Percentiles rank a stretch among this genome's conserved stretches.
Conservation (phyloP, 2,113 vertebrate genomes). For the Anguilla rostrata region DNA sequence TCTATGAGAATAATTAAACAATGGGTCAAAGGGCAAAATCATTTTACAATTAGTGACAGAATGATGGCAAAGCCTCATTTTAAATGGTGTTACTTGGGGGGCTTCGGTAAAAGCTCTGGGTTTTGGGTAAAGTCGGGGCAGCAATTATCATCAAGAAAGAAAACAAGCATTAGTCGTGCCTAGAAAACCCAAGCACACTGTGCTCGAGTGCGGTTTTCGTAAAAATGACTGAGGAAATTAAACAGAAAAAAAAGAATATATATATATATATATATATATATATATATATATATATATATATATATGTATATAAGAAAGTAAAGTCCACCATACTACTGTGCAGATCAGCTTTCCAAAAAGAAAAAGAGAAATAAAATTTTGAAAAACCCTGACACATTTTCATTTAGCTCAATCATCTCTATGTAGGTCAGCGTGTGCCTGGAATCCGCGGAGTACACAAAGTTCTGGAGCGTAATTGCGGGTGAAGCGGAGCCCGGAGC, state of each 20-base stretch:
- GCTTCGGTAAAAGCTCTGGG: not conserved
- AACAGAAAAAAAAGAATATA: not conserved
- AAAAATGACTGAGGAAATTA: not conserved
- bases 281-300: not conserved
- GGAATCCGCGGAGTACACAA: constrained; percentile 37
- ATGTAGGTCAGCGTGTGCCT: constrained; percentile 58
- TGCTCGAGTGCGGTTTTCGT: not conserved
- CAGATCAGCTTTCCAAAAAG: constrained; percentile 24
- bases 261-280: not conserved
- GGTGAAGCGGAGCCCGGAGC: constrained; percentile 14
- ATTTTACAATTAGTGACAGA: not conserved
- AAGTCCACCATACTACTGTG: constrained; percentile 14
- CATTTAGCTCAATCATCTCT: constrained; percentile 40
- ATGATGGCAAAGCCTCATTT: not conserved
- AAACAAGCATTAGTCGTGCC: not conserved
- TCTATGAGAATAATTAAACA: not conserved
- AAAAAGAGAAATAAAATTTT: not conserved
- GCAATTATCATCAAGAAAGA: constrained; percentile 11
- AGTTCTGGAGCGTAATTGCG: constrained; percentile 48
- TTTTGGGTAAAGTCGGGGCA: not conserved
- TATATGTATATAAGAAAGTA: not conserved
- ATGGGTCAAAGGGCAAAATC: not conserved
- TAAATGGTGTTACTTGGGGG: not conserved
- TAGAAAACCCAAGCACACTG: not conserved
- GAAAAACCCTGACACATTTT: constrained; percentile 22